phyloP scores from a whole-genome alignment of 2,888 invertebrate genomes.

The Ellobium chinense region DNA sequence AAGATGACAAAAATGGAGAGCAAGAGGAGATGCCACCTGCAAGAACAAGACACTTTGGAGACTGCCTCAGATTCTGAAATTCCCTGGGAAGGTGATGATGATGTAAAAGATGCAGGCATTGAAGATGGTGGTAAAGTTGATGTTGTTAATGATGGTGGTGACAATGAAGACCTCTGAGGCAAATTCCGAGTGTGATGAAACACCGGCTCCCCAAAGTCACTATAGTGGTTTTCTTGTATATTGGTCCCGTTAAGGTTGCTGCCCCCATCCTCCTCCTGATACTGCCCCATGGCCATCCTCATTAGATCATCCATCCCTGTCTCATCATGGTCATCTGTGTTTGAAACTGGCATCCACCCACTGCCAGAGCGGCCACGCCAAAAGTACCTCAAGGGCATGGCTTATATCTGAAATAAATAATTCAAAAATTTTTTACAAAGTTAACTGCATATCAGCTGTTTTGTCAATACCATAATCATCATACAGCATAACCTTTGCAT shows the following conservation, averaged over 20 bases:
- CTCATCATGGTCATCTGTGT: constrained; percentile 24
- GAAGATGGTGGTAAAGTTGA: neutral
- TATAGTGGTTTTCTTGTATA: neutral
- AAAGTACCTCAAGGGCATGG: constrained; percentile 18
- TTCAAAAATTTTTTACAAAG: too few relatives aligned
- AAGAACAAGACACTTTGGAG: neutral
- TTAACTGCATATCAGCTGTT: neutral
- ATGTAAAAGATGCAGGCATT: neutral
- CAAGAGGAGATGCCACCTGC: constrained; percentile 38
- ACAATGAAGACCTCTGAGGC: neutral
- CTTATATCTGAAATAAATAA: too few relatives aligned
- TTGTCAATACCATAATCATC: neutral
- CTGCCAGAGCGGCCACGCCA: neutral
- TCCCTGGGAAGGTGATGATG: neutral
- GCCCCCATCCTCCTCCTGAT: constrained; percentile 2
- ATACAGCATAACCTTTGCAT: too few relatives aligned
- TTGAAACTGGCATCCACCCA: constrained; percentile 28
- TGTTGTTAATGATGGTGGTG: neutral
- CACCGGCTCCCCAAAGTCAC: constrained; percentile 13
- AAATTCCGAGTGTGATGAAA: constrained; percentile 5
- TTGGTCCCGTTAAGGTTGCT: too few relatives aligned
- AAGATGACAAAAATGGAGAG: constrained; percentile 55
- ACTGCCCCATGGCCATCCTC: constrained; percentile 35
- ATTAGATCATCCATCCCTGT: constrained; percentile 40
- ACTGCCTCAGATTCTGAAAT: neutral